Conservation (phyloP, 2,113 vertebrate genomes). For the Cinclus mexicanus region DNA sequence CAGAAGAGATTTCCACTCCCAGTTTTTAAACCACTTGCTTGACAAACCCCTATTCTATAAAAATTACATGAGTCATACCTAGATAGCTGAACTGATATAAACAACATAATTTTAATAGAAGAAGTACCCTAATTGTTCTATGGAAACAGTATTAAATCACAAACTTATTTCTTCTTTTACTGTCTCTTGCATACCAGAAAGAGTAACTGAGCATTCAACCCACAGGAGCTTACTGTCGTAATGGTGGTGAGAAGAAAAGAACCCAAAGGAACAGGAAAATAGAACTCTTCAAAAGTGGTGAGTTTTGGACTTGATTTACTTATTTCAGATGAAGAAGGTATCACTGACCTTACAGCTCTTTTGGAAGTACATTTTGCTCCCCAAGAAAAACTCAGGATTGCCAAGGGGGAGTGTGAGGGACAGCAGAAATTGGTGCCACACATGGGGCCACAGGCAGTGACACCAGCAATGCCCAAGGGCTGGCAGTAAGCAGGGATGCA, state of each 20-base stretch:
- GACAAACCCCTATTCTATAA: background rate
- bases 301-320: background rate
- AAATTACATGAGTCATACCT: background rate
- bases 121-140: background rate
- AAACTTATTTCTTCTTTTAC: background rate
- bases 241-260: background rate
- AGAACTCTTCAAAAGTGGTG: background rate
- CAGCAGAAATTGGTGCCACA: background rate
- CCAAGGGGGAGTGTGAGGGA: background rate
- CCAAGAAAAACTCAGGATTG: background rate
- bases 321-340: background rate
- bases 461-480: background rate
- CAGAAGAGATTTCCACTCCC: constrained; percentile 47
- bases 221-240: background rate
- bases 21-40: background rate
- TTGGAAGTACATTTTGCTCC: background rate
- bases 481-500: background rate
- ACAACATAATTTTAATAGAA: background rate
- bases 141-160: background rate
- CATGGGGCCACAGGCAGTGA: fast-evolving
- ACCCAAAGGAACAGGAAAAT: background rate
- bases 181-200: background rate
- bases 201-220: background rate
- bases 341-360: background rate
- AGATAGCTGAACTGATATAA: background rate